Percentiles rank a stretch among this genome's conserved stretches.
Evolutionary conservation across 2,888 invertebrate species (phyloP).

Genomic region (Pristionchus mayeri): DNA sequence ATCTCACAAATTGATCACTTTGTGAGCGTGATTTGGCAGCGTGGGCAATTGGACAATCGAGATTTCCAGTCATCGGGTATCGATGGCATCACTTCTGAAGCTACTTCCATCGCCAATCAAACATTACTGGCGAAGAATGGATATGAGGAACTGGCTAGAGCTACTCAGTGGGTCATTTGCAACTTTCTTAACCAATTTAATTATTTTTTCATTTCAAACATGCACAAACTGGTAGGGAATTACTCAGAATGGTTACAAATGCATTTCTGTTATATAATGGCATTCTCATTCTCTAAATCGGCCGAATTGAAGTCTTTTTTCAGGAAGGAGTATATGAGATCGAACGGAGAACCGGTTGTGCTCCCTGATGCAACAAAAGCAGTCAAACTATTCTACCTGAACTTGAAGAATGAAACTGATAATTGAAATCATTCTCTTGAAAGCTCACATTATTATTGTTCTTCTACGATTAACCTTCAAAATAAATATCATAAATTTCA

Average conservation of each 20-base stretch:
- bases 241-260: too few relatives aligned
- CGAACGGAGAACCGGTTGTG: not conserved
- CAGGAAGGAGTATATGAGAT: not conserved
- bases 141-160: not conserved
- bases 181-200: not conserved
- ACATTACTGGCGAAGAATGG: constrained; percentile 12
- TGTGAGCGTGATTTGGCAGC: too few relatives aligned
- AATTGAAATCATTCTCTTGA: too few relatives aligned
- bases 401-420: constrained; percentile 8
- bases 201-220: too few relatives aligned
- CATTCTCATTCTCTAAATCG: not conserved
- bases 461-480: too few relatives aligned
- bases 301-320: not conserved
- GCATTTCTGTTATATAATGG: too few relatives aligned
- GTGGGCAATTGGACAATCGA: too few relatives aligned
- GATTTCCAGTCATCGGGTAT: not conserved
- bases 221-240: too few relatives aligned
- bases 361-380: constrained; percentile 5
- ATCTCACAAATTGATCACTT: too few relatives aligned
- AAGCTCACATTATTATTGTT: too few relatives aligned
- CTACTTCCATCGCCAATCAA: constrained; percentile 30
- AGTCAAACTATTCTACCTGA: not conserved
- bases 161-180: not conserved
- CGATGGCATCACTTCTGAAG: constrained; percentile 21
- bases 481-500: too few relatives aligned